Base-by-base conservation (phyloP, 2,113 vertebrate genomes). In the Myrmophylax atrothorax region DNA sequence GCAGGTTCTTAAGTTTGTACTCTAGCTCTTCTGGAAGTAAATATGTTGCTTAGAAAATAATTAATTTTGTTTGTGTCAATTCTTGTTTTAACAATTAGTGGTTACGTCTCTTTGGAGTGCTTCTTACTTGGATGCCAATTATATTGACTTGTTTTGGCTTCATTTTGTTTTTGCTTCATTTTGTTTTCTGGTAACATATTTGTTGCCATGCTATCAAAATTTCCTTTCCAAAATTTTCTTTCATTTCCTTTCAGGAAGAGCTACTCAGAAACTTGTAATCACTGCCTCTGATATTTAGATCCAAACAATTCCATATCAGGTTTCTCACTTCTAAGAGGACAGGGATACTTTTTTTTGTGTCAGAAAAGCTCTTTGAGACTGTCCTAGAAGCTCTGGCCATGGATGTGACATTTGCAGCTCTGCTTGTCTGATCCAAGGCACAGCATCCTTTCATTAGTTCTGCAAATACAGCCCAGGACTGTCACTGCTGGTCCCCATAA, bases 171-270 rank as follows among this genome's bases (percentile, higher is more conserved):
- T 76, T 82, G 28, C 44, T 81, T 84, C 6, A n/a, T 68, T 92
- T 88, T 70, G 18, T 79, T 88, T 94, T 73, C 66, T 87, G 63
- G 8, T 83, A 74, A 70, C 35, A 1, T 37, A 59, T 53, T 64
- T 87, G n/a, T 62, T 74, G 22, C 1, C 1, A 49, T 85, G 53
- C 38, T 38, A 35, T 79, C 14, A 50, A 42, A 89, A 72, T 70
- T 84, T 94, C 84, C 76, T 81, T 81, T 93, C 55, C 47, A 90
- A 59, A 93, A 80, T 74, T 87, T 95, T n/a, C 74, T 88, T 90
- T 49, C 13, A 62, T 76, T 69, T 83, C 31, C 12, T 6, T 75
- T 84, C 56, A 89, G 60, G 56, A 94, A 95, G 44, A 60, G n/a
- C 63, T 81, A 64, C 72, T 78, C 47, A 74, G 73, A 70, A 73